A percentile compares a stretch with the other conserved stretches of the same genome.
Conservation (phyloP, 2,888 invertebrate genomes). For the Eupithecia pulchellata region DNA sequence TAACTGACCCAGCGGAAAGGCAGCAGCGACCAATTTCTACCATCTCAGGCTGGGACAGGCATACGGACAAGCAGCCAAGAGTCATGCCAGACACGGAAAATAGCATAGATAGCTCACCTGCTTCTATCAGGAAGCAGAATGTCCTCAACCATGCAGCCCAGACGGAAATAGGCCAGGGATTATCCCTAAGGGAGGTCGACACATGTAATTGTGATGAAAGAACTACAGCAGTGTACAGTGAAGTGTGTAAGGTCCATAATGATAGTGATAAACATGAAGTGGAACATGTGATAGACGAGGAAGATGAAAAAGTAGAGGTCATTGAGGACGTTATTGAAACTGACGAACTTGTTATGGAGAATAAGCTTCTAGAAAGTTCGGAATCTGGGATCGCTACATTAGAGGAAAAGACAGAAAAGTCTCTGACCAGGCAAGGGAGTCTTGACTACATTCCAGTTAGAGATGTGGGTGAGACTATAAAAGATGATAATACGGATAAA, state of each 20-base stretch:
- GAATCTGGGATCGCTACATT: constrained; percentile 75
- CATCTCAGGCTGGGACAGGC: constrained; percentile 97
- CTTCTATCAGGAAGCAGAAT: constrained; percentile 58
- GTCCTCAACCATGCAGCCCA: constrained; percentile 78
- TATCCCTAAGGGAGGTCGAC: constrained; percentile 76
- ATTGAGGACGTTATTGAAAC: constrained; percentile 46
- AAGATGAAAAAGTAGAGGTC: constrained; percentile 52
- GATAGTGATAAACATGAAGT: constrained; percentile 69
- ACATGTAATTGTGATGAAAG: constrained; percentile 72
- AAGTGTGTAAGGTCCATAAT: constrained; percentile 87
- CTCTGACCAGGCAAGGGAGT: constrained; percentile 75
- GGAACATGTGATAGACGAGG: constrained; percentile 69
- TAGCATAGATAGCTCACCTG: constrained; percentile 56
- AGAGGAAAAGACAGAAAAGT: constrained; percentile 68
- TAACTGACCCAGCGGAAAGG: constrained; percentile 96
- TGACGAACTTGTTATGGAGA: constrained; percentile 69
- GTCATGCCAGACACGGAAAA: constrained; percentile 54
- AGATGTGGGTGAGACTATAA: constrained; percentile 76
- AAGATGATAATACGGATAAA: constrained; percentile 79
- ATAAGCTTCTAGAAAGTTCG: constrained; percentile 69
- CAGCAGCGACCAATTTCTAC: constrained; percentile 97
- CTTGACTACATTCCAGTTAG: constrained; percentile 82
- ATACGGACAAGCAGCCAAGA: constrained; percentile 53
- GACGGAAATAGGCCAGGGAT: constrained; percentile 78
- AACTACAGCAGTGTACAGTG: constrained; percentile 85